Conservation (phyloP, 1,140 invertebrate species). For the Drosophila leontia region DNA sequence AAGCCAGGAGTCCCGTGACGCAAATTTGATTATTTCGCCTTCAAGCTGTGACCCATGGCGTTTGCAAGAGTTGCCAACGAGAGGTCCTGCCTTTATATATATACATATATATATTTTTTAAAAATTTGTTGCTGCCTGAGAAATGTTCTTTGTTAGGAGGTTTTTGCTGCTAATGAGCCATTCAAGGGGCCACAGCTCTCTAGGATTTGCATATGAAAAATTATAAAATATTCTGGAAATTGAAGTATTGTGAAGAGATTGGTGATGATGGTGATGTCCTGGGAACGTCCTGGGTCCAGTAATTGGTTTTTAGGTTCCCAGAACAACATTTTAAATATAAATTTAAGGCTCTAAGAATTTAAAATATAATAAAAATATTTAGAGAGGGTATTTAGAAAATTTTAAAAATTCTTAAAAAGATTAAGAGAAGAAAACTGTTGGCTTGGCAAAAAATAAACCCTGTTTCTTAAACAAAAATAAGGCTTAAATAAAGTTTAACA, state of each 20-base stretch:
- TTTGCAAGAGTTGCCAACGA: conserved; percentile 31
- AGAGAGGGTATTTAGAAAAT: too few relatives aligned
- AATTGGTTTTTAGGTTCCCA: background rate
- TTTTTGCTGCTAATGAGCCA: conserved; percentile 64
- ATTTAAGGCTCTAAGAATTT: too few relatives aligned
- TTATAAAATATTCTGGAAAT: conserved; percentile 16
- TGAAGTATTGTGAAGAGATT: conserved; percentile 11
- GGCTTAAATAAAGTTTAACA: background rate
- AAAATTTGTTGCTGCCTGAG: background rate
- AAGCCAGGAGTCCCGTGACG: conserved; percentile 53
- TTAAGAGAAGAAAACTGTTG: too few relatives aligned
- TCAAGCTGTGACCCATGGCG: conserved; percentile 58
- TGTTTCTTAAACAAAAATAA: too few relatives aligned
- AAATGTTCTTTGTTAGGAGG: conserved; percentile 35
- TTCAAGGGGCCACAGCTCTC: conserved; percentile 38
- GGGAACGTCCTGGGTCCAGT: conserved; percentile 16
- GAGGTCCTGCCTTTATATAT: background rate
- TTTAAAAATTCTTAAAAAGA: too few relatives aligned
- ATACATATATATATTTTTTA: background rate
- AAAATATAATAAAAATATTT: too few relatives aligned
- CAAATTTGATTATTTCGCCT: conserved; percentile 72
- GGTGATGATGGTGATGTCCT: background rate
- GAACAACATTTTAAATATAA: background rate
- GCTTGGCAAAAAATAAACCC: too few relatives aligned
- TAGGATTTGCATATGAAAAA: conserved; percentile 46